These are phyloP conservation scores for Flexamia atlantica DNA, from an alignment of 2,888 invertebrate genomes.

Conservation along the genomic window DNA sequence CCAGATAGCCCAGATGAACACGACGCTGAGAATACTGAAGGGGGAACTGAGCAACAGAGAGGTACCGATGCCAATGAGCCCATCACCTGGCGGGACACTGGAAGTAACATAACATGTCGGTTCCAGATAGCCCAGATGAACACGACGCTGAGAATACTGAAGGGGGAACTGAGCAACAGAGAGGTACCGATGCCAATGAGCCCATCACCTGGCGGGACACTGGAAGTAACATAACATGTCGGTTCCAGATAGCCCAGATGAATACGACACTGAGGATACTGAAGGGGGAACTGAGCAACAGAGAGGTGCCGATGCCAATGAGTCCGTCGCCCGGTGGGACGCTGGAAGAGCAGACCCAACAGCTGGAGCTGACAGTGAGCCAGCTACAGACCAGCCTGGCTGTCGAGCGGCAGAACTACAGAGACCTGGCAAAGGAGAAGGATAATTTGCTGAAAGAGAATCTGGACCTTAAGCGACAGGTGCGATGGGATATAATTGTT, in stretches of 20 bases:
- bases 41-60: conserved; percentile 40
- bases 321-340: conserved; percentile 47
- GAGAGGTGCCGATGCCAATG: conserved; percentile 15
- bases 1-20: conserved; percentile 57
- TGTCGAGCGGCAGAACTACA: conserved; percentile 73
- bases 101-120: no score
- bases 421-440: conserved; percentile 77
- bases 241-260: conserved; percentile 58
- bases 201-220: conserved; percentile 35
- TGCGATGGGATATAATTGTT: no score
- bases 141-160: conserved; percentile 55
- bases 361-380: conserved; percentile 66
- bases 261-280: conserved; percentile 54
- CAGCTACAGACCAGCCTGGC: conserved; percentile 69
- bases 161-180: conserved; percentile 42
- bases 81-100: conserved; percentile 42
- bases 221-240: no score
- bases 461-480: conserved; percentile 86
- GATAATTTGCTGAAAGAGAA: conserved; percentile 81
- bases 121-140: conserved; percentile 57
- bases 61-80: neutral
- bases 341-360: conserved; percentile 30
- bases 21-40: conserved; percentile 54
- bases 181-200: neutral
- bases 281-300: conserved; percentile 48